Evolutionary conservation across 2,888 invertebrate species (phyloP), one percentile per base, ranked within the genome.

Genomic region (Argyresthia goedartella): DNA sequence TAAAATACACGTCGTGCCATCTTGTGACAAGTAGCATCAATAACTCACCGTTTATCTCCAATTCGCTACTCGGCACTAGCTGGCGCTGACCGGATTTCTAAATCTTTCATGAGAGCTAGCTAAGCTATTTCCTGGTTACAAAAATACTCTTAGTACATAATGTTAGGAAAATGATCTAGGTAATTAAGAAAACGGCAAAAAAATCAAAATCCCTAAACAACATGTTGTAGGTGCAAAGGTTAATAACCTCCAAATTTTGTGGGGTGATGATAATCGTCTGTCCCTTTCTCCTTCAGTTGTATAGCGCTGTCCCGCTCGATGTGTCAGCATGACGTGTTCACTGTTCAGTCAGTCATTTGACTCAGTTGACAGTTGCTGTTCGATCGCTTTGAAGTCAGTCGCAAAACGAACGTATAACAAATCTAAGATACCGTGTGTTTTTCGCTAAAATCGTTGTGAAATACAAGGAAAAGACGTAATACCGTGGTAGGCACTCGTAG

Each of bases 341-440:
- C 61, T 64, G 53, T n/a, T n/a, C n/a, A n/a, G n/a, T n/a, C n/a
- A n/a, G n/a, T n/a, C n/a, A n/a, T n/a, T n/a, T n/a, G n/a, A n/a
- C n/a, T n/a, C n/a, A n/a, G n/a, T n/a, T n/a, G n/a, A n/a, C n/a
- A n/a, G n/a, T n/a, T n/a, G n/a, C n/a, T n/a, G 56, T 64, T 61
- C 64, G 64, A 66, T 67, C 68, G 67, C 70, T 67, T 71, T 64
- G 81, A 82, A 82, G 81, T 85, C 81, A 84, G 84, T 85, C 65
- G 76, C 82, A 71, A 72, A 76, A 62, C 62, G 67, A 63, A n/a
- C 47, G 47, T 61, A 71, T 59, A 61, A 64, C 65, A 59, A 66
- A 36, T 47, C 71, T 66, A 59, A 64, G 66, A 52, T 52, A 25
- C 64, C 71, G 73, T 35, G 36, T 73, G 69, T 74, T 67, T 71